Conservation (phyloP, 2,113 vertebrate genomes). For the Psittacara wagleri region DNA sequence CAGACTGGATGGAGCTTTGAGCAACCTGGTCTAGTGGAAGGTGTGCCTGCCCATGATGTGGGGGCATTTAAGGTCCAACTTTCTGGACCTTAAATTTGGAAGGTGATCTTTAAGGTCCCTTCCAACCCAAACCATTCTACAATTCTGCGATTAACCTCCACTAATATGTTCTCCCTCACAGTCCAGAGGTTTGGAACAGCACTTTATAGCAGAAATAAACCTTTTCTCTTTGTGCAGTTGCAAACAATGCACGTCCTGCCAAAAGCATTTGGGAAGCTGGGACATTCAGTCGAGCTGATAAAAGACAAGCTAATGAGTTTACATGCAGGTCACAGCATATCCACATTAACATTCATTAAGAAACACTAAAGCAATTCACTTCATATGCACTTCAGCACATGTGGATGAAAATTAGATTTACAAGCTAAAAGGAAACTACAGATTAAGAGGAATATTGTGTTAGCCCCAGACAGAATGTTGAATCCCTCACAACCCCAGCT, state of each 20-base stretch:
- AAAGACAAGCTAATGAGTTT: not conserved
- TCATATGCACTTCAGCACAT: not conserved
- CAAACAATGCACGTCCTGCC: not conserved
- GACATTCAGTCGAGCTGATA: accelerated
- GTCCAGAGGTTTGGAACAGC: accelerated
- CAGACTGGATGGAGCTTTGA: not conserved
- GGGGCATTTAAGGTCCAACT: not conserved
- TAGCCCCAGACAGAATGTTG: not conserved
- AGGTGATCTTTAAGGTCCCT: not conserved
- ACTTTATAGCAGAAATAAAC: not conserved
- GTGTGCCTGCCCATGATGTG: not conserved
- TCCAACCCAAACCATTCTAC: not conserved
- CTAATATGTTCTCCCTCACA: not conserved
- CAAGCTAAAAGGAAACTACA: not conserved
- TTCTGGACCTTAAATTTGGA: not conserved
- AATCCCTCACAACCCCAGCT: not conserved
- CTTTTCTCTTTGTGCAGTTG: not conserved
- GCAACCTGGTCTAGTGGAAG: not conserved
- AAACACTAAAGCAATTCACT: not conserved
- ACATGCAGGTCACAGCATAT: not conserved
- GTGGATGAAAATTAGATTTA: not conserved
- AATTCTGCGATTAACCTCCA: not conserved
- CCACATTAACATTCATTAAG: not conserved
- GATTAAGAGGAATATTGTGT: not conserved
- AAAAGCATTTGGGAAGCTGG: not conserved